Evolutionary conservation across 1,140 invertebrate genomes (phyloP).

Genomic region (Leptestheria dahalacensis): DNA sequence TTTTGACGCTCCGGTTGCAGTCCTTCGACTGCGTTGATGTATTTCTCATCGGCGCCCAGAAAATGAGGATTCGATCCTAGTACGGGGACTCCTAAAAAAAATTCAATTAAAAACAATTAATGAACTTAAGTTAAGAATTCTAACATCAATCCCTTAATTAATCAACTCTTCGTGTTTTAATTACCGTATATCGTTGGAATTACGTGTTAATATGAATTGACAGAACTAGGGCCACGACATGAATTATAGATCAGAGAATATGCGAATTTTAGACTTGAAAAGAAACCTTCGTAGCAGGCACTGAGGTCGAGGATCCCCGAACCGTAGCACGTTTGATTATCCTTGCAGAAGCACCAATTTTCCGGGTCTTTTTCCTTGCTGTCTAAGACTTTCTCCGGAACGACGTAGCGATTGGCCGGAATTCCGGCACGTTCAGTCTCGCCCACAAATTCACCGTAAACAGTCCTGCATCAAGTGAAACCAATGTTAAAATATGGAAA

Average conservation of each 20-base stretch:
- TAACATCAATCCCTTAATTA: background rate
- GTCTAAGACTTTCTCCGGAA: background rate
- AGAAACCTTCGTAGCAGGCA: background rate
- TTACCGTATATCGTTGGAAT: too few species aligned
- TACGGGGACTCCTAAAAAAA: background rate
- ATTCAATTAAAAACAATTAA: background rate
- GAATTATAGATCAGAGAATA: too few species aligned
- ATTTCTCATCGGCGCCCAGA: background rate
- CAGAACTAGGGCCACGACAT: too few species aligned
- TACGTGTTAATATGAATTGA: too few species aligned
- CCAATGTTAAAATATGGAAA: background rate
- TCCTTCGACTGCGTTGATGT: background rate
- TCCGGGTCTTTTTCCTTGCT: background rate
- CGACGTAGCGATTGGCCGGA: background rate
- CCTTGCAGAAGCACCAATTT: background rate
- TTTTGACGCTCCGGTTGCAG: background rate
- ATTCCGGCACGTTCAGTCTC: background rate
- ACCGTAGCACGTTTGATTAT: background rate
- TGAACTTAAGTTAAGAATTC: background rate
- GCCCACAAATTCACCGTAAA: background rate
- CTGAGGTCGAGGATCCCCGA: background rate
- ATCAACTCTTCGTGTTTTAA: background rate
- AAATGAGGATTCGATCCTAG: background rate
- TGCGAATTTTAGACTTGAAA: too few species aligned
- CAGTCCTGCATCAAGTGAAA: background rate